phyloP scores from a whole-genome alignment of 2,888 invertebrate genomes.

The Pecten maximus region DNA sequence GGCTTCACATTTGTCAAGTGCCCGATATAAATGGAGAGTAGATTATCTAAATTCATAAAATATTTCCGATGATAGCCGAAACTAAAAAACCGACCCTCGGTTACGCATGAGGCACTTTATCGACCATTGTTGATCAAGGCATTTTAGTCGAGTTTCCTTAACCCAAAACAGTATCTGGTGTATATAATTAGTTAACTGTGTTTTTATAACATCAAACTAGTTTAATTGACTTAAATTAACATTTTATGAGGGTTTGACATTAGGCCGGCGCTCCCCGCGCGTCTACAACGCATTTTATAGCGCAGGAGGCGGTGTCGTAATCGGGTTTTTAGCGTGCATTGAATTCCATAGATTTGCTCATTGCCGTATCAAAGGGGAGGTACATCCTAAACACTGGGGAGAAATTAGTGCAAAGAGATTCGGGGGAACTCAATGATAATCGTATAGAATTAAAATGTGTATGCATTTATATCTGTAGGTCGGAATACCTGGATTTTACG shows the following conservation, averaged over 20 bases:
- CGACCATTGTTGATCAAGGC: neutral
- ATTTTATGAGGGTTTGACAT: neutral
- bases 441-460: too few species aligned
- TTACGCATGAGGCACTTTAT: neutral
- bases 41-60: too few species aligned
- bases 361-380: neutral
- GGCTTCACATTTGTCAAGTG: too few species aligned
- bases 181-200: neutral
- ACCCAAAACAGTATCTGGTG: neutral
- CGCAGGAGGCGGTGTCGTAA: neutral
- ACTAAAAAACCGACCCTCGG: neutral
- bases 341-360: neutral
- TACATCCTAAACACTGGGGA: neutral
- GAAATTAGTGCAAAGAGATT: neutral
- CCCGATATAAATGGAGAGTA: too few species aligned
- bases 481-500: neutral
- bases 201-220: neutral
- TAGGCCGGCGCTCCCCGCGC: neutral
- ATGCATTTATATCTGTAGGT: too few species aligned
- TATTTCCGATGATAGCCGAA: neutral
- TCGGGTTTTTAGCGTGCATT: neutral
- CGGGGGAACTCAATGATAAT: too few species aligned
- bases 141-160: neutral
- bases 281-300: neutral
- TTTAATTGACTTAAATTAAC: neutral